These are phyloP conservation scores for Acestrorhynchus altus DNA, from an alignment of 2,797 vertebrate genomes.

Conservation along the genomic window DNA sequence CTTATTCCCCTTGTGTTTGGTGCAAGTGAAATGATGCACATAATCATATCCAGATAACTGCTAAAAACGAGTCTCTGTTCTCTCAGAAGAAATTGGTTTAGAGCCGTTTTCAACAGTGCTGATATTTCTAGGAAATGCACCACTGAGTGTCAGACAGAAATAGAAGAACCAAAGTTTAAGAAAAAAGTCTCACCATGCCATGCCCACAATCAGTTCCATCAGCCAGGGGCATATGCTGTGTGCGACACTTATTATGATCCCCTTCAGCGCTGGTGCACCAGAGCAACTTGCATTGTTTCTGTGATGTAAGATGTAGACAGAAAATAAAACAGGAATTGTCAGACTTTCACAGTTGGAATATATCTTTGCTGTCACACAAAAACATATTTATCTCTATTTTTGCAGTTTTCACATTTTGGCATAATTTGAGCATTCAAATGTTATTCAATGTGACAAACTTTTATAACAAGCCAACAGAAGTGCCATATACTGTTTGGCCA, in stretches of 20 bases:
- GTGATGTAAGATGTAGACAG: constrained; percentile 19
- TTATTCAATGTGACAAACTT: too few relatives aligned
- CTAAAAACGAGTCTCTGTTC: constrained; percentile 13
- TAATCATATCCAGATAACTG: not conserved
- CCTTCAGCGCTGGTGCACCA: constrained; percentile 95
- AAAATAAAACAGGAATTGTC: not conserved
- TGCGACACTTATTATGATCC: constrained; percentile 91
- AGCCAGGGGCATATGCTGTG: constrained; percentile 96
- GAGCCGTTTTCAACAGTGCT: constrained; percentile 25
- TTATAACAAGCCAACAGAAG: too few relatives aligned
- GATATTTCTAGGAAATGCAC: constrained; percentile 46
- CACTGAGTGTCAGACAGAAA: constrained; percentile 41
- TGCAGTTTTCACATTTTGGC: too few relatives aligned
- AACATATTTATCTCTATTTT: too few relatives aligned
- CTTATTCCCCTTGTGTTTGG: not conserved
- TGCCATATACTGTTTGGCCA: too few relatives aligned
- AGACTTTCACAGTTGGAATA: constrained; percentile 16
- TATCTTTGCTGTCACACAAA: not conserved
- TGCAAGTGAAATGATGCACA: not conserved
- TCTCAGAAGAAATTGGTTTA: constrained; percentile 35
- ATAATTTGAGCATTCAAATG: too few relatives aligned
- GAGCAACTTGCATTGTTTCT: constrained; percentile 95
- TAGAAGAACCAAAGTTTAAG: constrained; percentile 17
- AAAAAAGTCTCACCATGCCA: constrained; percentile 86
- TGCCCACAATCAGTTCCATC: constrained; percentile 92